Percentiles rank a stretch among this genome's conserved stretches.
These are phyloP conservation scores for Heloderma charlesbogerti DNA, from an alignment of 2,113 vertebrate genomes.

Conservation along the genomic window DNA sequence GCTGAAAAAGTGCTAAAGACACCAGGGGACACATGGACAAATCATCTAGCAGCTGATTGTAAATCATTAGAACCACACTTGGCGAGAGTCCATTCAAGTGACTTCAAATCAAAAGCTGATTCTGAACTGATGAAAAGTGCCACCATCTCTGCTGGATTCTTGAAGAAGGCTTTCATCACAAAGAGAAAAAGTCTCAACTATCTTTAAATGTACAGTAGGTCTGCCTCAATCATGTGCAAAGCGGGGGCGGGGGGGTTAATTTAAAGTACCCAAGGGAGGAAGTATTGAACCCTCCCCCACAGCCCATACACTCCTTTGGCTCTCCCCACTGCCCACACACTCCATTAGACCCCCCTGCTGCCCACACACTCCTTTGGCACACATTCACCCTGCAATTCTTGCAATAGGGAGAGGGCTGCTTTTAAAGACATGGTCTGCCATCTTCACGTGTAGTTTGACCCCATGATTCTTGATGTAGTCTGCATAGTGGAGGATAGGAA, in stretches of 20 bases:
- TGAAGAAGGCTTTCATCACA: not conserved
- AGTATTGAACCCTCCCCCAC: not conserved
- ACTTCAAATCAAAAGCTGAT: not conserved
- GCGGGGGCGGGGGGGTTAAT: not conserved
- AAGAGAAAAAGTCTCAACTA: not conserved
- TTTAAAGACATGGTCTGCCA: not conserved
- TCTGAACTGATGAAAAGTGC: conserved; percentile 1
- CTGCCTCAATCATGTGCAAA: not conserved
- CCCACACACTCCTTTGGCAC: not conserved
- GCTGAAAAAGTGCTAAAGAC: not conserved
- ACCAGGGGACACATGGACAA: not conserved
- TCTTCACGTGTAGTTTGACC: not conserved
- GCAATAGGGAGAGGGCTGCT: not conserved
- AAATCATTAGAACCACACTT: conserved; percentile 1
- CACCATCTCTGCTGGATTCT: not conserved
- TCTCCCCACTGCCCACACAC: not conserved
- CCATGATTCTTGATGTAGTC: not conserved
- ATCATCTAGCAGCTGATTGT: not conserved
- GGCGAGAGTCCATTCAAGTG: not conserved
- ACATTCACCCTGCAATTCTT: not conserved
- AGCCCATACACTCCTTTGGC: not conserved
- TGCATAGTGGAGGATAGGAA: not conserved
- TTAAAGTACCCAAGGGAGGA: not conserved
- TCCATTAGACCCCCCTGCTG: not conserved
- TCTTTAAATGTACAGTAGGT: not conserved